Evolutionary conservation across 1,140 invertebrate genomes (phyloP).

Genomic region (Plectrocnemia conspersa): DNA sequence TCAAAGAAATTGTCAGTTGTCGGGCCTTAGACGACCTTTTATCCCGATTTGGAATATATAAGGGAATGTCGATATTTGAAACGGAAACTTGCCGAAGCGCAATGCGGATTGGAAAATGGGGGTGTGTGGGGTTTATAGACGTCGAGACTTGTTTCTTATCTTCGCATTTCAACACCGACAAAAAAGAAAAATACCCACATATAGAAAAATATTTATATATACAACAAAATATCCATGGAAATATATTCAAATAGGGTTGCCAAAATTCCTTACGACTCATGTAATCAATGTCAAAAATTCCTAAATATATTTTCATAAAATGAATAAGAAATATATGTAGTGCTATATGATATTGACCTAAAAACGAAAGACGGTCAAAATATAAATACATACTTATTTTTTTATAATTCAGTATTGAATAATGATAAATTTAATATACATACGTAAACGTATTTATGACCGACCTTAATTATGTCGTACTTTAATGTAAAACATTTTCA

Average conservation of each 20-base stretch:
- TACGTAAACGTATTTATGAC: no score
- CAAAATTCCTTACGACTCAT: background rate
- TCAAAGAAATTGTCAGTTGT: constrained; percentile 22
- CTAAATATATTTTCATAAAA: no score
- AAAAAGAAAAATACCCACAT: background rate
- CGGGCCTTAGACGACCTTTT: constrained; percentile 6
- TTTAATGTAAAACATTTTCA: no score
- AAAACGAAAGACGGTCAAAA: no score
- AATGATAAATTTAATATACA: no score
- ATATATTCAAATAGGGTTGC: background rate
- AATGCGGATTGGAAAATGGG: constrained; percentile 18
- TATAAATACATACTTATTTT: no score
- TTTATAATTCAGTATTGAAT: no score
- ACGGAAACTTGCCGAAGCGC: constrained; percentile 21
- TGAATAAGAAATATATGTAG: no score
- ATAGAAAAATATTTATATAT: background rate
- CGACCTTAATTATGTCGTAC: no score
- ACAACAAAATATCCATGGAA: background rate
- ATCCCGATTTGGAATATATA: constrained; percentile 16
- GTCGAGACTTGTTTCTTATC: background rate
- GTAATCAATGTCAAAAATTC: no score
- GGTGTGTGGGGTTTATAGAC: background rate
- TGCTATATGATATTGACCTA: no score
- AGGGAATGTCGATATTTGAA: constrained; percentile 31
- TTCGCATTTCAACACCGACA: no score